Base-by-base conservation (phyloP, 2,797 vertebrate genomes). In the Zalophus californianus region DNA sequence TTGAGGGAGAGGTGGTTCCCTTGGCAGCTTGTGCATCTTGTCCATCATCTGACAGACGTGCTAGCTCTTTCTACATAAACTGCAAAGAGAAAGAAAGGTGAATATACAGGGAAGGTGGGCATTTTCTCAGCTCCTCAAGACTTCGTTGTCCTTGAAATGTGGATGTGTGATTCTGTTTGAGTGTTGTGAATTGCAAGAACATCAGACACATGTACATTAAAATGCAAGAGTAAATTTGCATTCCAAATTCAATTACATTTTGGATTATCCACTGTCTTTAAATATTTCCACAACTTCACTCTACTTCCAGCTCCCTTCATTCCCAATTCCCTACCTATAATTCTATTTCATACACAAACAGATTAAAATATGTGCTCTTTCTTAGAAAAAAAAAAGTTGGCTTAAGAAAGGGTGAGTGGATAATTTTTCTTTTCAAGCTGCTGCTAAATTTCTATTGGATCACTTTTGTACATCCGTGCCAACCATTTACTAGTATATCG, bases 341-440 rank as follows among this genome's bases (percentile, higher is more conserved):
- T 91, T 75, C 50, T 87, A 23, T 86, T 97, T 94, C 75, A 91
- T 86, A 85, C 64, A 80, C 77, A 97, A 87, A 94, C 50, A 16
- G 8, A 80, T 92, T 72, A 87, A 95, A 97, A 97, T 90, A 32
- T 90, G 78, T 70, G 29, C n/a, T 62, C 38, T 86, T 58, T 84
- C 93, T 92, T 96, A 78, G 77, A 13, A 90, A 95, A 90, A 90
- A 94, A 95, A 90, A 77, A 72, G 7, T 88, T 97, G 97, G 93
- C 96, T 96, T 80, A 84, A 48, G 92, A 96, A 97, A 92, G 38
- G 66, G 84, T 86, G 90, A 96, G 62, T 97, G 90, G 75, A 88
- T 97, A 91, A 96, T 92, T 97, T 97, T 96, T 86, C 85, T 93
- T 90, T 91, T 97, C 94, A 97, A 91, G 79, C 83, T 97, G 96